Evolutionary conservation across 2,888 invertebrate genomes (phyloP).

Genomic region (Drosophila lacicola): DNA sequence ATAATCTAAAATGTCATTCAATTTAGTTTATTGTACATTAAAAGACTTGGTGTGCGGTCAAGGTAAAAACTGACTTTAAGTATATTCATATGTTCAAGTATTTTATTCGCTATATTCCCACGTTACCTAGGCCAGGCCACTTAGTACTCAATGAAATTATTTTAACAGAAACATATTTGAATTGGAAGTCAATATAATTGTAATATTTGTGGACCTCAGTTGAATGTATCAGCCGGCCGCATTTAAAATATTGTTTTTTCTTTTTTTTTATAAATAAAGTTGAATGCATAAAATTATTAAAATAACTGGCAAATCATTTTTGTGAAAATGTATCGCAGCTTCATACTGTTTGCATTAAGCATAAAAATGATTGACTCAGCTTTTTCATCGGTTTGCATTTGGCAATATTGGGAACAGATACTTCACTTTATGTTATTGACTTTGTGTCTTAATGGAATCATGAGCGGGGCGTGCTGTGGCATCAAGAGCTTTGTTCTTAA

Average conservation of each 20-base stretch:
- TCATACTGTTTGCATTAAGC: conserved; percentile 3
- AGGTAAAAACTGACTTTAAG: neutral
- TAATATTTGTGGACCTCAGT: conserved; percentile 5
- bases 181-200: neutral
- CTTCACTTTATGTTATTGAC: conserved; percentile 61
- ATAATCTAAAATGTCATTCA: conserved; percentile 3
- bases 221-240: neutral
- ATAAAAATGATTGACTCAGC: conserved; percentile 35
- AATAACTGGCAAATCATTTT: neutral
- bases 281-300: neutral
- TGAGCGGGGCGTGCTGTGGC: conserved; percentile 53
- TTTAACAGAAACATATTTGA: too few species aligned
- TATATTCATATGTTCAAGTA: neutral
- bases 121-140: too few species aligned
- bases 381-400: conserved; percentile 6
- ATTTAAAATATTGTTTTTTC: neutral
- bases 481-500: conserved; percentile 53
- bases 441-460: conserved; percentile 55
- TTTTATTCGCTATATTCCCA: too few species aligned
- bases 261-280: too few species aligned
- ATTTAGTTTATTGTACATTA: neutral
- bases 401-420: conserved; percentile 32
- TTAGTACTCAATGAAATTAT: too few species aligned
- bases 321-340: too few species aligned
- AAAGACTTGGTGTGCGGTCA: neutral